These are phyloP conservation scores for Globicephala melas DNA, from an alignment of 2,113 vertebrate genomes.

Conservation along the genomic window DNA sequence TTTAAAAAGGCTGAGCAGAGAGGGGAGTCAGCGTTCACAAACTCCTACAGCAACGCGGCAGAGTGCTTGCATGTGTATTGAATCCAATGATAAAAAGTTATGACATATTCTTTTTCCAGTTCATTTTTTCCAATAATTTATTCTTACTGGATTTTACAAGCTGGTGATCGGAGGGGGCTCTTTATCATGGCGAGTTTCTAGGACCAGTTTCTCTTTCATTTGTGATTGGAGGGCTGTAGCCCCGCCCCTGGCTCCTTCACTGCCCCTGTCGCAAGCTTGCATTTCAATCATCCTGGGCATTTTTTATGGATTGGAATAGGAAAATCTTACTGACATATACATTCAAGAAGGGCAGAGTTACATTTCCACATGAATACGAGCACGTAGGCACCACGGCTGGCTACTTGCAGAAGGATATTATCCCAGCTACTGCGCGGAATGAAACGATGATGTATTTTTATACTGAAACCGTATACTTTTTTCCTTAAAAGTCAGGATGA, in stretches of 20 bases:
- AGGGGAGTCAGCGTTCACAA: accelerated
- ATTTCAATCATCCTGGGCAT: background rate
- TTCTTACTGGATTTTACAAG: background rate
- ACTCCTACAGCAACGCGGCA: accelerated
- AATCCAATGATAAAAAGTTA: background rate
- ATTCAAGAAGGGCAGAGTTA: accelerated
- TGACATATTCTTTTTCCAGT: background rate
- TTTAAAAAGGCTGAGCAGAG: background rate
- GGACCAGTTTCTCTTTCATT: background rate
- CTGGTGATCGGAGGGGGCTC: accelerated
- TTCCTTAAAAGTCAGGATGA: background rate
- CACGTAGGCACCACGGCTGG: accelerated
- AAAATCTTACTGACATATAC: background rate
- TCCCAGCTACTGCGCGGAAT: accelerated
- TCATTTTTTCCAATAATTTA: background rate
- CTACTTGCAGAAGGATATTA: background rate
- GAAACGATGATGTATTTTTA: background rate
- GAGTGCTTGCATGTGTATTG: background rate
- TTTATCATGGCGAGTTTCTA: accelerated
- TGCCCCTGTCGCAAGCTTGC: background rate
- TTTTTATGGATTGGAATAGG: background rate
- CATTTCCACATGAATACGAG: background rate
- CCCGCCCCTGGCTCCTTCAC: accelerated
- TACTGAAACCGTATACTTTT: background rate
- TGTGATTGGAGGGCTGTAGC: background rate